Evolutionary conservation across 2,888 invertebrate genomes (phyloP).

Genomic region (Dione juno): DNA sequence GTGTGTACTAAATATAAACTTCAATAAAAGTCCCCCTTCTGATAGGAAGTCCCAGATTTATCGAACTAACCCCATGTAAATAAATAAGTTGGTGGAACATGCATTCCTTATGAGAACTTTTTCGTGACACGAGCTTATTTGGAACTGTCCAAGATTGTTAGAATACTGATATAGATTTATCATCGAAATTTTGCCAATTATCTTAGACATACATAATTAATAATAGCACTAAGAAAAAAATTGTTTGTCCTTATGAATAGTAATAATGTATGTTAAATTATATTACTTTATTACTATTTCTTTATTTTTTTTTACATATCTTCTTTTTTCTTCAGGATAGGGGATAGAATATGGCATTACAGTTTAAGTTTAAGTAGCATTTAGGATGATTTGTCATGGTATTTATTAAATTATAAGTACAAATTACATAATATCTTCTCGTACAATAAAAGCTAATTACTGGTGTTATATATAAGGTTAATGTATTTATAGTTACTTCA

Average conservation of each 20-base stretch:
- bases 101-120: conserved; percentile 78
- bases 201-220: too few relatives aligned
- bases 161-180: neutral
- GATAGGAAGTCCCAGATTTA: conserved; percentile 79
- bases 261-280: too few relatives aligned
- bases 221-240: neutral
- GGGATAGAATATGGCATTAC: too few relatives aligned
- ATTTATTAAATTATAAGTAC: too few relatives aligned
- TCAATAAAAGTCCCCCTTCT: conserved; percentile 79
- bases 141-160: conserved; percentile 47
- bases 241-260: neutral
- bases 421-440: too few relatives aligned
- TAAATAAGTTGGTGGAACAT: conserved; percentile 79
- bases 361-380: too few relatives aligned
- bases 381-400: too few relatives aligned
- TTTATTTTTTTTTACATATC: neutral
- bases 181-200: neutral
- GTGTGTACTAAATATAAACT: conserved; percentile 79
- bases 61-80: conserved; percentile 81
- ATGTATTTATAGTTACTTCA: too few relatives aligned
- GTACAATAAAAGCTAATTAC: too few relatives aligned
- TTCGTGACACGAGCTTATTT: conserved; percentile 61
- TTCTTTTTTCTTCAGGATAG: too few relatives aligned
- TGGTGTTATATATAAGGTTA: too few relatives aligned
- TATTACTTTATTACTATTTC: neutral